Conservation (phyloP, 2,888 invertebrate species). For the Tachina fera region DNA sequence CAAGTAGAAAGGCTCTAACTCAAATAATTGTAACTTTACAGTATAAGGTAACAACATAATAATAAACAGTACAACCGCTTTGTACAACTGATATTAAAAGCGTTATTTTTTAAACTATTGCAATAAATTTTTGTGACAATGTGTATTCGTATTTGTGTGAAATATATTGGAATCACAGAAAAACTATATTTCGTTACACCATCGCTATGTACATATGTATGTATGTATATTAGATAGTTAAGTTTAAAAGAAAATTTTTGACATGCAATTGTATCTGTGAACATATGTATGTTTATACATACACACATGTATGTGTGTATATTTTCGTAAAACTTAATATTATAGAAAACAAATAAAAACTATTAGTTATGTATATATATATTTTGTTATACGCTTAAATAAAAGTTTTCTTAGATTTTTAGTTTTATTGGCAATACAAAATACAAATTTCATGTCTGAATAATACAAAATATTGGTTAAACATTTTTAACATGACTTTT, state of each 20-base stretch:
- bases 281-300: not conserved
- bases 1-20: too few relatives aligned
- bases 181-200: too few relatives aligned
- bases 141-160: too few relatives aligned
- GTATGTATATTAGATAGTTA: slow-evolving; percentile 30
- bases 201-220: too few relatives aligned
- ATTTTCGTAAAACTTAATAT: slow-evolving; percentile 33
- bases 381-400: slow-evolving; percentile 16
- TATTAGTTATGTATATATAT: slow-evolving; percentile 27
- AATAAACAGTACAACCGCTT: too few relatives aligned
- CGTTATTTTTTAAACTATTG: too few relatives aligned
- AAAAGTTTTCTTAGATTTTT: slow-evolving; percentile 35
- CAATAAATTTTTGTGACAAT: too few relatives aligned
- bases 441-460: slow-evolving; percentile 26
- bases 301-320: slow-evolving; percentile 20
- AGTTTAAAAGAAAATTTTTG: slow-evolving; percentile 28
- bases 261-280: not conserved
- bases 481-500: slow-evolving; percentile 43
- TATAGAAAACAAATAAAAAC: slow-evolving; percentile 35
- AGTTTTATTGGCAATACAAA: slow-evolving; percentile 47
- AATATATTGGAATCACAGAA: too few relatives aligned
- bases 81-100: too few relatives aligned
- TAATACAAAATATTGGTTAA: slow-evolving; percentile 33
- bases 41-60: too few relatives aligned
- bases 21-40: too few relatives aligned